Base-by-base conservation (phyloP, 2,888 invertebrate genomes). In the Caenorhabditis sp. region DNA sequence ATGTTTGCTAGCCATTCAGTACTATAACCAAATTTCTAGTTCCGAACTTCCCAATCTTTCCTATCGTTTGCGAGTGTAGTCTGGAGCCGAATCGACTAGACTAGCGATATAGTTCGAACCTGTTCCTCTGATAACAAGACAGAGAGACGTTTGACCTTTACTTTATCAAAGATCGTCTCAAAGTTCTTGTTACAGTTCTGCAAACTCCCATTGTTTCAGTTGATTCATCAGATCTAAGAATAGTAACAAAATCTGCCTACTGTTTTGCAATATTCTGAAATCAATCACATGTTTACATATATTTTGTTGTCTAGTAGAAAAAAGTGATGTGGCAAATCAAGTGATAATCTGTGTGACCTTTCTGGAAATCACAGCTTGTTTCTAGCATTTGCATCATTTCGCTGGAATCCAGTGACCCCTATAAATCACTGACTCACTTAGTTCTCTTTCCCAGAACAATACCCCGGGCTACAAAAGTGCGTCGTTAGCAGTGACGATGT, bases 321-420 rank as follows among this genome's bases (percentile, higher is more conserved):
- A 22, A n/a, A 31, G 35, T 38, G 51, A 47, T 35, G 28, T 56
- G 5, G n/a, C 38, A 28, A 38, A 70, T 54, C 56, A 38, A 35
- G n/a, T 70, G 69, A 58, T 19, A 58, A n/a, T n/a, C n/a, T 28
- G 38, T 70, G 26, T 70, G 38, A 58, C 69, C 69, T 49, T 26
- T 70, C 58, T 70, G 58, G 56, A 70, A 70, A 70, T 58, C 69
- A 69, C n/a, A 47, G 64, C n/a, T 31, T 64, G 5, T 61, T 35
- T 19, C 10, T 14, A 10, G 22, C 8, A 19, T 61, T 61, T 35
- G 59, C 61, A 66, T 49, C 66, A 66, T 49, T 49, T 5, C 38
- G 12, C 38, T 10, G 12, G 38, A 38, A 38, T 47, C 47, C 24
- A n/a, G 8, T 56, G 69, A 70, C 56, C 69, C 41, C 69, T 31